Conservation (phyloP, 2,113 vertebrate genomes). For the Dicerorhinus sumatrensis region DNA sequence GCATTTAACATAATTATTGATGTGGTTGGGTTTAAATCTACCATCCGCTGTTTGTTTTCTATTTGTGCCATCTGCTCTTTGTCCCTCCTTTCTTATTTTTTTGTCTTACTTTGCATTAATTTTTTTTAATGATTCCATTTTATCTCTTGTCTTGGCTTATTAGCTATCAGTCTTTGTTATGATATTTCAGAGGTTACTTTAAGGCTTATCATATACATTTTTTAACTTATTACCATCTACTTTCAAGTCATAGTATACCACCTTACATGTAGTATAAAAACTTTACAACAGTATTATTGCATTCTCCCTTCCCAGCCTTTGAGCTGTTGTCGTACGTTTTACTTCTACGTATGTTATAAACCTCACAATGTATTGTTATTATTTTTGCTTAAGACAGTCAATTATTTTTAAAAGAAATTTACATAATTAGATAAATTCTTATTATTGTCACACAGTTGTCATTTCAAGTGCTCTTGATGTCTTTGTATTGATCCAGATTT, state of each 20-base stretch:
- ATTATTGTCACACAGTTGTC: neutral
- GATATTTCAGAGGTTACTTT: neutral
- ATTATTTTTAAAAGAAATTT: neutral
- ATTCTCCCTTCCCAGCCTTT: neutral
- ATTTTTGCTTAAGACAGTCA: neutral
- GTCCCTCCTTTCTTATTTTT: neutral
- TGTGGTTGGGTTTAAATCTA: neutral
- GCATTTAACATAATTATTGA: neutral
- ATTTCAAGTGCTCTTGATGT: neutral
- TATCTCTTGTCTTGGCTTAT: neutral
- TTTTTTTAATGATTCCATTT: neutral
- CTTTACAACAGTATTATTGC: neutral
- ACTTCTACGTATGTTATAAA: neutral
- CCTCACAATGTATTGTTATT: neutral
- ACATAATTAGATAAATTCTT: neutral
- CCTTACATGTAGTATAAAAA: neutral
- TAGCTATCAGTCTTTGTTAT: neutral
- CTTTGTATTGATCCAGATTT: neutral
- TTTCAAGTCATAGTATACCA: neutral
- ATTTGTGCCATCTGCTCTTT: neutral
- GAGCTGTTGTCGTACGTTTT: neutral
- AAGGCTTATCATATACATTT: neutral
- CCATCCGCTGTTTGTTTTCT: neutral
- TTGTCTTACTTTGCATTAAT: neutral
- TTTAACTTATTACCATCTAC: neutral